phyloP scores from a whole-genome alignment of 2,888 invertebrate genomes.

The Erannis defoliaria region DNA sequence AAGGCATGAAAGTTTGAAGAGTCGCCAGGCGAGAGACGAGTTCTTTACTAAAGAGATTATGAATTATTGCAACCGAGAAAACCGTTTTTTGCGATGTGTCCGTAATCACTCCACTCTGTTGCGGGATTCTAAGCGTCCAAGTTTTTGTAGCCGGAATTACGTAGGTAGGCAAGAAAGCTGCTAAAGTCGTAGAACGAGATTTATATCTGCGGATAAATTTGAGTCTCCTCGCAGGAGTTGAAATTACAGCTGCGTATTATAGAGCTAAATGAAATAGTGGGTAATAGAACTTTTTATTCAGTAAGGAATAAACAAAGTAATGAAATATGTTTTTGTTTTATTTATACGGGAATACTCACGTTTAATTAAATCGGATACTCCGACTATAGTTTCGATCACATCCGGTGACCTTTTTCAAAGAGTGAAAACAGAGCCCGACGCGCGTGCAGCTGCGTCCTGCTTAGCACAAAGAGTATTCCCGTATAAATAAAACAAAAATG shows the following conservation, averaged over 20 bases:
- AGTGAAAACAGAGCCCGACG: too few species aligned
- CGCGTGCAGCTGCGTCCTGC: too few species aligned
- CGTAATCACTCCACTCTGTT: conserved; percentile 48
- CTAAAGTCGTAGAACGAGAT: conserved; percentile 20
- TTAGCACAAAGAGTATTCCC: too few species aligned
- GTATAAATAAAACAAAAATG: too few species aligned
- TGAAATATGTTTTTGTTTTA: neutral
- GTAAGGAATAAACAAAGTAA: neutral
- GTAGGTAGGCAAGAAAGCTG: conserved; percentile 29
- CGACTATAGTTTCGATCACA: too few species aligned
- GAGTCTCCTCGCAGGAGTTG: conserved; percentile 7
- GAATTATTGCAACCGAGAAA: conserved; percentile 59
- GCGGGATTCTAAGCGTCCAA: conserved; percentile 42
- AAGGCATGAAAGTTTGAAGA: conserved; percentile 62
- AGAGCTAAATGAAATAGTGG: conserved; percentile 11
- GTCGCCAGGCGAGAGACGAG: conserved; percentile 51
- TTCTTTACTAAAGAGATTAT: conserved; percentile 60
- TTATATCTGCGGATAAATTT: conserved; percentile 23
- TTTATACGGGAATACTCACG: too few species aligned
- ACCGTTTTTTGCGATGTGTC: conserved; percentile 46
- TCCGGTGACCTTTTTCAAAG: too few species aligned
- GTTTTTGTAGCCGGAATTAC: conserved; percentile 31
- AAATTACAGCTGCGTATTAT: conserved; percentile 18
- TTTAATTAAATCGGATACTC: too few species aligned
- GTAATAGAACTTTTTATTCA: neutral